Evolutionary conservation across 2,113 vertebrate genomes (phyloP).

Genomic region (Machaerirhynchus nigripectus): DNA sequence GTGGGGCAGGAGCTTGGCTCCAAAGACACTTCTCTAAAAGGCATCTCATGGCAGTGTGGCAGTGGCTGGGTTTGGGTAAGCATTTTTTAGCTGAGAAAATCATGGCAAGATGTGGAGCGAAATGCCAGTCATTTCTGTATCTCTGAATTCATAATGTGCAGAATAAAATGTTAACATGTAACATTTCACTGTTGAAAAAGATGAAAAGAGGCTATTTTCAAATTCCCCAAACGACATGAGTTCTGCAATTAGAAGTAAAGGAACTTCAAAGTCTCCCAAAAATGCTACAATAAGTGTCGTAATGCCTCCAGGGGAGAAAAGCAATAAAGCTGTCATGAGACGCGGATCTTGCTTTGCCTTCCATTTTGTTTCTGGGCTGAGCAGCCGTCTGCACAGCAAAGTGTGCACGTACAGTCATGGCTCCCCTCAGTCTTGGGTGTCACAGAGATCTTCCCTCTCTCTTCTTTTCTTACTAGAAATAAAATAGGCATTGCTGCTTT

Average conservation of each 20-base stretch:
- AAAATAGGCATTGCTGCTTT: not conserved
- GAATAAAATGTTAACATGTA: conserved; percentile 21
- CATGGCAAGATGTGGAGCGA: not conserved
- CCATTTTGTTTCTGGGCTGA: conserved; percentile 44
- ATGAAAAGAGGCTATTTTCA: conserved; percentile 65
- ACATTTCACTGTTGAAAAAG: conserved; percentile 49
- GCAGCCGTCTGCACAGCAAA: not conserved
- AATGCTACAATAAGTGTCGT: conserved; percentile 33
- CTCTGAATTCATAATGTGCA: conserved; percentile 40
- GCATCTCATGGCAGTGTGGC: rapidly evolving
- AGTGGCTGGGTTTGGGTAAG: not conserved
- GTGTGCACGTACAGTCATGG: not conserved
- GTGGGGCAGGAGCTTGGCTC: not conserved
- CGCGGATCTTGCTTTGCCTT: not conserved
- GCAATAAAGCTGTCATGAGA: conserved; percentile 43
- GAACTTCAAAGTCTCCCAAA: conserved; percentile 62
- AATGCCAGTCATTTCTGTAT: not conserved
- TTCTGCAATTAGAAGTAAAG: conserved; percentile 64
- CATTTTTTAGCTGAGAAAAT: conserved; percentile 19
- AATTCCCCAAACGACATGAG: conserved; percentile 52
- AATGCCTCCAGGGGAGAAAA: conserved; percentile 41
- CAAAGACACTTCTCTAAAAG: not conserved
- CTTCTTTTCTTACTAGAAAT: not conserved
- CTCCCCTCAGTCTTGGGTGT: not conserved
- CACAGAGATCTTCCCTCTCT: not conserved